Evolutionary conservation across 2,888 invertebrate species (phyloP), one percentile per base, ranked within the genome.

Genomic region (Isoperla grammatica): DNA sequence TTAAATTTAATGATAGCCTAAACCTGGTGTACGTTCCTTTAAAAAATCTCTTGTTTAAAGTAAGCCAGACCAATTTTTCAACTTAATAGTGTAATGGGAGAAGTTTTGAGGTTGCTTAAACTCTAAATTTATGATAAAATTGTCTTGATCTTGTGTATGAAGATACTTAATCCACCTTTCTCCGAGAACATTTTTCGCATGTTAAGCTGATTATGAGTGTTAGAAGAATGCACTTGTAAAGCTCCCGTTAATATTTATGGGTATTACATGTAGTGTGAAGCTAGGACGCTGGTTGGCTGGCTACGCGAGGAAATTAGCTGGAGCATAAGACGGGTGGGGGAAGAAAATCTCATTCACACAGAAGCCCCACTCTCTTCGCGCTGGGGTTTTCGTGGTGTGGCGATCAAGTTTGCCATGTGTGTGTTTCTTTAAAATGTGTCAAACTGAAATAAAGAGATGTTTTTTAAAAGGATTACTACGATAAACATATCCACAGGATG

Each of bases 201-300:
- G 35, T 75, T 75, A 75, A 76, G 76, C 76, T 75, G 75, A 75
- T 76, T 76, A 76, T 73, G 72, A 74, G 74, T 74, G 75, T 74
- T 75, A 75, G 75, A 75, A 73, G 74, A 50, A 73, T 74, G 73
- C 73, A 50, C 12, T 50, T 50, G 13, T 50, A 50, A 75, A 75
- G 74, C 72, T 29, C 35, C n/a, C 74, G 69, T 69, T 70, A 68
- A 74, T 75, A 76, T 76, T 76, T 76, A 75, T 75, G 72, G 72
- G 73, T 69, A 74, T 73, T 75, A 72, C 75, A 75, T 76, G 76
- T 69, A 70, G 68, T 65, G 40, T 46, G 22, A 29, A 35, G 50
- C 37, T 35, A 50, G 50, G n/a, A n/a, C n/a, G n/a, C n/a, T n/a
- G n/a, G n/a, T n/a, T n/a, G n/a, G n/a, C n/a, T n/a, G n/a, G n/a